Percentiles rank a stretch among this genome's conserved stretches.
Conservation (phyloP, 2,113 vertebrate species). For the Desmodus rotundus region DNA sequence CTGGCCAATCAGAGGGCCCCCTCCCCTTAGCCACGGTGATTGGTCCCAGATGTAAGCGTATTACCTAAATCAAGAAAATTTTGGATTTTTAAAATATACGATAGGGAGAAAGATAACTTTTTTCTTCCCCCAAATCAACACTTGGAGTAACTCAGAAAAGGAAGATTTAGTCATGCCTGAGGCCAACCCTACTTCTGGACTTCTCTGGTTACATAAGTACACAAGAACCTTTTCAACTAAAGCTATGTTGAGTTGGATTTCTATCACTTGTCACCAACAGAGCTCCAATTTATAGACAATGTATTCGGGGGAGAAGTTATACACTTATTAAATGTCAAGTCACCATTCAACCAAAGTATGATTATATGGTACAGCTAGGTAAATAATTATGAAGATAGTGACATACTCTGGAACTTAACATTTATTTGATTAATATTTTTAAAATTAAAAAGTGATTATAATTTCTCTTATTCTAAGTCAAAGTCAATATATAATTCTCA, state of each 20-base stretch:
- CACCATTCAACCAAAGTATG: neutral
- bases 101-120: neutral
- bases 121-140: slow-evolving; percentile 11
- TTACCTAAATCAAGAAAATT: neutral
- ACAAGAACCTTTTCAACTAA: neutral
- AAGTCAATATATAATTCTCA: neutral
- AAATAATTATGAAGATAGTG: neutral
- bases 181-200: neutral
- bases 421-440: slow-evolving; percentile 21
- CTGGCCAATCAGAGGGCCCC: neutral
- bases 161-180: neutral
- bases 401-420: neutral
- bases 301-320: neutral
- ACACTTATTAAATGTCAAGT: neutral
- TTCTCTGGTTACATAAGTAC: neutral
- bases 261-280: neutral
- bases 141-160: neutral
- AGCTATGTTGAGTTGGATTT: slow-evolving; percentile 10
- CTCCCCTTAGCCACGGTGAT: neutral
- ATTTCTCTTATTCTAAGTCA: slow-evolving; percentile 38
- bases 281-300: neutral
- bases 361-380: neutral
- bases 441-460: slow-evolving; percentile 29
- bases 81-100: neutral
- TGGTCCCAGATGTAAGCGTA: neutral